Evolutionary conservation across 2,888 invertebrate species (phyloP).

Genomic region (Drosophila stalkeri): DNA sequence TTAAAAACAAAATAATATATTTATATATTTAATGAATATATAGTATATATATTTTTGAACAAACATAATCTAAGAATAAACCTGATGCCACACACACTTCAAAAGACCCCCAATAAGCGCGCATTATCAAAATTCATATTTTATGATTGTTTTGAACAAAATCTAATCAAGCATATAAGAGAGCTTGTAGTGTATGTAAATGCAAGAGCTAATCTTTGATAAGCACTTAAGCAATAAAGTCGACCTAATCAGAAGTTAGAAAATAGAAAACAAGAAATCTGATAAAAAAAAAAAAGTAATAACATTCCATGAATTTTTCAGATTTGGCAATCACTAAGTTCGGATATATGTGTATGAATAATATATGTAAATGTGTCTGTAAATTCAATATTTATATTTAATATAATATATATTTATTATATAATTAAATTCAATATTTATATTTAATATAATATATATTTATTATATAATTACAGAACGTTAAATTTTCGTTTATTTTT

Average conservation of each 20-base stretch:
- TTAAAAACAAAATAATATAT: not conserved
- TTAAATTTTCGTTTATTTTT: not conserved
- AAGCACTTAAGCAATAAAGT: conserved; percentile 65
- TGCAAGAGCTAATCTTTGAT: conserved; percentile 65
- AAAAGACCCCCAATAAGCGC: conserved; percentile 15
- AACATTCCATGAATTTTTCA: not conserved
- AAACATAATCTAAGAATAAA: not conserved
- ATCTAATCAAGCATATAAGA: conserved; percentile 41
- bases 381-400: too few relatives aligned
- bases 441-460: not conserved
- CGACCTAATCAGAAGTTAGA: conserved; percentile 37
- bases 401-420: too few relatives aligned
- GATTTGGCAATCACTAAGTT: not conserved
- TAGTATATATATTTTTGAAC: not conserved
- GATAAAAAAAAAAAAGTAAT: conserved; percentile 47
- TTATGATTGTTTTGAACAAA: conserved; percentile 21
- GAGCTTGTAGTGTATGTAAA: conserved; percentile 44
- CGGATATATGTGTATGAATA: not conserved
- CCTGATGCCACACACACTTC: not conserved
- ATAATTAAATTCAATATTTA: too few relatives aligned
- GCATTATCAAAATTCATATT: conserved; percentile 25
- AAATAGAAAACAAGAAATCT: conserved; percentile 27
- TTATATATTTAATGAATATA: not conserved
- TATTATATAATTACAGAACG: conserved; percentile 8
- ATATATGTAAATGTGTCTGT: too few relatives aligned